Conservation (phyloP, 2,113 vertebrate genomes). For the Salvelinus namaycush region DNA sequence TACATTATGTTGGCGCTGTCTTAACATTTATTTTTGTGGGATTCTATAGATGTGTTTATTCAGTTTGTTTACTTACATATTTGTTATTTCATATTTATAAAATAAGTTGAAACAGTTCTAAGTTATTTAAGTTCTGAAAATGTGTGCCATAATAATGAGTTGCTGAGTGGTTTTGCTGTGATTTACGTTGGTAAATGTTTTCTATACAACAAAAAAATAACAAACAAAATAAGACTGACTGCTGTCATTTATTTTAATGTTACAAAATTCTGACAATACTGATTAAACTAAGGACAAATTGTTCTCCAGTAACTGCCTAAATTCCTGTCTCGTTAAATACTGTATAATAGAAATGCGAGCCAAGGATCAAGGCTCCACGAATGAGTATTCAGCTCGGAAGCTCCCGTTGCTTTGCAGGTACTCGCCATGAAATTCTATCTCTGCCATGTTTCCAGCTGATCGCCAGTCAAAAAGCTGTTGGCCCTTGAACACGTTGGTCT, state of each 20-base stretch:
- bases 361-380: slow-evolving; percentile 46
- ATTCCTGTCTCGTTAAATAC: background rate
- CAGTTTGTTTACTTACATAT: slow-evolving; percentile 17
- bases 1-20: background rate
- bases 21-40: slow-evolving; percentile 20
- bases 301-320: background rate
- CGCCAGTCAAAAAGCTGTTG: slow-evolving; percentile 85
- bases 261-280: background rate
- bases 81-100: slow-evolving; percentile 27
- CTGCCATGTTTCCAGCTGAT: slow-evolving; percentile 86
- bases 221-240: background rate
- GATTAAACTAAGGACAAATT: slow-evolving; percentile 16
- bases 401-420: slow-evolving; percentile 70
- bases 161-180: background rate
- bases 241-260: background rate
- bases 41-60: slow-evolving; percentile 23
- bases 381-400: slow-evolving; percentile 84
- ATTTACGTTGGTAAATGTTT: background rate
- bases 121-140: background rate
- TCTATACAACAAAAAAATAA: slow-evolving; percentile 17
- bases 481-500: slow-evolving; percentile 81
- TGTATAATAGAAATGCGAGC: background rate
- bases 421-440: slow-evolving; percentile 88
- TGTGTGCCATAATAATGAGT: slow-evolving; percentile 3
- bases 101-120: background rate